Conservation (phyloP, 2,797 vertebrate genomes). For the Tauraco hartlaubi region DNA sequence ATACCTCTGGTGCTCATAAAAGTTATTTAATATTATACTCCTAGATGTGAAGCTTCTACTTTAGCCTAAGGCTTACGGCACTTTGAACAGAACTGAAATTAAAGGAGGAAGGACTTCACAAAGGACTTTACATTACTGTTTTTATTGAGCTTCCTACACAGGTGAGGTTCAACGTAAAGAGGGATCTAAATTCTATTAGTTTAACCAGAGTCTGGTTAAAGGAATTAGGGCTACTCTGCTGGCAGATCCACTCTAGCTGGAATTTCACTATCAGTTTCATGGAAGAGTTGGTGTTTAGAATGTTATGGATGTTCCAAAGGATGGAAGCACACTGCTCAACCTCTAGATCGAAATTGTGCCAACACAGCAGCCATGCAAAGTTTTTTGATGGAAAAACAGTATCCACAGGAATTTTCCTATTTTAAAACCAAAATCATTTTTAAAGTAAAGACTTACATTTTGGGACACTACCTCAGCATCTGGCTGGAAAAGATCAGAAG, state of each 20-base stretch:
- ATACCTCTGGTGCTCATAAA: neutral
- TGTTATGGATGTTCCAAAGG: neutral
- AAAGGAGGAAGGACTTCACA: neutral
- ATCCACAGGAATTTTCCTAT: neutral
- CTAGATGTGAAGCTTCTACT: neutral
- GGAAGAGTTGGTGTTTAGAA: neutral
- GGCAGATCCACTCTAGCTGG: neutral
- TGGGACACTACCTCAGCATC: slow-evolving; percentile 59
- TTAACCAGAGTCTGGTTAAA: neutral
- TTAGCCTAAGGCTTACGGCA: neutral
- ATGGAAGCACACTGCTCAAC: neutral
- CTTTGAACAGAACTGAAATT: slow-evolving; percentile 1
- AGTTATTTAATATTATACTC: neutral
- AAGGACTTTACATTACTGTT: neutral
- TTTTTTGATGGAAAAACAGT: neutral
- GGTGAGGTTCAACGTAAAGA: neutral
- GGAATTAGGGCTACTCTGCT: neutral
- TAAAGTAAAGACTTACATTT: slow-evolving; percentile 47
- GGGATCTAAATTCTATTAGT: neutral
- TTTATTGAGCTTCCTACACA: neutral
- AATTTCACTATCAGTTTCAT: neutral
- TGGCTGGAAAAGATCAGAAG: slow-evolving; percentile 61
- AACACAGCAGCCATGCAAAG: neutral
- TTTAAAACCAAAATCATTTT: slow-evolving; percentile 17
- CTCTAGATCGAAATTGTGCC: neutral